Conservation (phyloP, 2,888 invertebrate genomes). For the Melanostoma scalare region DNA sequence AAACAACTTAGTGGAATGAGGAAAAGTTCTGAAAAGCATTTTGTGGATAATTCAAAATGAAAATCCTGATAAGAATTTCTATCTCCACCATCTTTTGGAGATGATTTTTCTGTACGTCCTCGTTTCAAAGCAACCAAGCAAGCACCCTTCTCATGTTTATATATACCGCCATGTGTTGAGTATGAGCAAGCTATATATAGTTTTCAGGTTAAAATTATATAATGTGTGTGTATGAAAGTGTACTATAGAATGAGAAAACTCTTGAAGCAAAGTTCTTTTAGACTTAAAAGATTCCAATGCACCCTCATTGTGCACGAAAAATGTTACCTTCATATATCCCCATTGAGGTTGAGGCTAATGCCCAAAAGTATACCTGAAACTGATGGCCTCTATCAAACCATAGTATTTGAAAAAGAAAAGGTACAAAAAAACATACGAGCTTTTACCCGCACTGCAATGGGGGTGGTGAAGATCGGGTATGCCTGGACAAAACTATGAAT, state of each 20-base stretch:
- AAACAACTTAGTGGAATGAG: conserved; percentile 8
- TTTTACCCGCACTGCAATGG: conserved; percentile 15
- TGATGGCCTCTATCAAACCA: conserved; percentile 69
- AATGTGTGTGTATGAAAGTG: background rate
- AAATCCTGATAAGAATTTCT: conserved; percentile 72
- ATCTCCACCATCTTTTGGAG: conserved; percentile 64
- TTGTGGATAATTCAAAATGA: conserved; percentile 73
- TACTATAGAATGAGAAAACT: conserved; percentile 46
- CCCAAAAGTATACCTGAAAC: conserved; percentile 61
- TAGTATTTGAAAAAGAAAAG: conserved; percentile 51
- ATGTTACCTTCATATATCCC: conserved; percentile 68
- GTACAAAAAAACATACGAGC: conserved; percentile 22
- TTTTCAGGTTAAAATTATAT: conserved; percentile 51
- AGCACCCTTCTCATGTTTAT: conserved; percentile 3
- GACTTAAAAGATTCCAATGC: conserved; percentile 71
- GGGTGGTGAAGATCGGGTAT: conserved; percentile 15
- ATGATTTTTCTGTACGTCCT: conserved; percentile 53
- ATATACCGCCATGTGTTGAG: conserved; percentile 23
- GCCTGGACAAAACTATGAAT: conserved; percentile 50
- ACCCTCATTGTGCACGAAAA: conserved; percentile 70
- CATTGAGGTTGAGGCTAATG: conserved; percentile 68
- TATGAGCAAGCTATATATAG: conserved; percentile 40
- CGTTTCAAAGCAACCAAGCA: conserved; percentile 28
- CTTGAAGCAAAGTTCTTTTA: conserved; percentile 69
- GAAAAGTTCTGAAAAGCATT: conserved; percentile 71